Evolutionary conservation across 2,888 invertebrate genomes (phyloP), one percentile per base, ranked within the genome.

Genomic region (Odiellus spinosus): DNA sequence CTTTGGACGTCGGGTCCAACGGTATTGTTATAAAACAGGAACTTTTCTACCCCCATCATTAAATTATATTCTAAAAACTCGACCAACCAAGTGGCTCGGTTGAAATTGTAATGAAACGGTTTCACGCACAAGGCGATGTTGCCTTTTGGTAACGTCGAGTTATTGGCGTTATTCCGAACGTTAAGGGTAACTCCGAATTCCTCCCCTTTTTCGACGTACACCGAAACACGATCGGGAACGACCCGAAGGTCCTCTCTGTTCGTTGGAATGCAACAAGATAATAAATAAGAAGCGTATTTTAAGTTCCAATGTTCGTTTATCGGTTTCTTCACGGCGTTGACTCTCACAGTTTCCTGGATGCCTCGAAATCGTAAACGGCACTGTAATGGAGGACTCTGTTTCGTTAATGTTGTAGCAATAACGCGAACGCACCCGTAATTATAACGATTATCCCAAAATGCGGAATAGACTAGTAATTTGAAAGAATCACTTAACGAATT

Each of bases 61-160:
- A 63, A 60, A 51, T 72, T 67, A 54, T 70, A 63, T 54, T 72
- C 72, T 33, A 72, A 61, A 50, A 70, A 72, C 55, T 72, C 72
- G 2, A 67, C 65, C 19, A 72, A 49, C n/a, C 67, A 65, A 14
- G 69, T 54, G 2, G 65, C 67, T 48, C 67, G 58, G 46, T 64
- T 59, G 56, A 67, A 71, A 40, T 64, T 58, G 38, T 63, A 61
- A 52, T 70, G 70, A 32, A 71, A 41, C 0, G 71, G 69, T 12
- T 67, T 61, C 12, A 46, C 68, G 58, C 15, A 70, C 61, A 39
- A 70, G 52, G 55, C 55, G 41, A 60, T 44, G 11, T 53, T 43
- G 1, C 55, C 56, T 35, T 33, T 40, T 0, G 48, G 45, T 1
- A 46, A 44, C 1, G 19, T 41, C 4, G 39, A 34, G 14, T 48